These are phyloP conservation scores for Volucella zonaria DNA, from an alignment of 2,888 invertebrate genomes.

Conservation along the genomic window DNA sequence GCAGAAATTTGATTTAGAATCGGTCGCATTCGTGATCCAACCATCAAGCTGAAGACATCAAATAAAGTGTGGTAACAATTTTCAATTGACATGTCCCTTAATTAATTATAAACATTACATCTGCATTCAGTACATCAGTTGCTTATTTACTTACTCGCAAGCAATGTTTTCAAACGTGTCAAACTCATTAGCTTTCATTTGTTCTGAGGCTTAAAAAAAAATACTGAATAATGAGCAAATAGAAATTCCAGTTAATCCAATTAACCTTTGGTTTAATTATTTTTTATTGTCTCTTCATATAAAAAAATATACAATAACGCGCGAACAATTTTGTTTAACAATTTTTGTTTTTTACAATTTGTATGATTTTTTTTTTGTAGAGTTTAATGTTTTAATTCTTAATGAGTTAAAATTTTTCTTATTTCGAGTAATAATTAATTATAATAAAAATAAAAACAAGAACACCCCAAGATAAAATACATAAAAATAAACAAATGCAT, in stretches of 20 bases:
- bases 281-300: constrained; percentile 64
- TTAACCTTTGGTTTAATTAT: constrained; percentile 28
- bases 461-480: constrained; percentile 16
- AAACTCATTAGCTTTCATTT: no score
- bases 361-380: constrained; percentile 11
- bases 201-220: no score
- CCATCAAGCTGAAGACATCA: no score
- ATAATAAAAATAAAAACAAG: constrained; percentile 12
- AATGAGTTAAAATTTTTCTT: constrained; percentile 34
- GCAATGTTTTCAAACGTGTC: no score
- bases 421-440: constrained; percentile 40
- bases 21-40: no score
- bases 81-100: no score
- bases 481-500: constrained; percentile 51
- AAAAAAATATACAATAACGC: constrained; percentile 59
- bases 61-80: no score
- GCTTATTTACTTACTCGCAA: no score
- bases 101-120: no score
- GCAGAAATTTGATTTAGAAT: no score
- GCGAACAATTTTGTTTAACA: constrained; percentile 53
- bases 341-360: constrained; percentile 25
- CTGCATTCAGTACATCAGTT: no score
- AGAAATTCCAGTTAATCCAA: not conserved
- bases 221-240: no score
- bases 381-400: not conserved